Conservation (phyloP, 2,797 vertebrate genomes). For the Pagetopsis macropterus region DNA sequence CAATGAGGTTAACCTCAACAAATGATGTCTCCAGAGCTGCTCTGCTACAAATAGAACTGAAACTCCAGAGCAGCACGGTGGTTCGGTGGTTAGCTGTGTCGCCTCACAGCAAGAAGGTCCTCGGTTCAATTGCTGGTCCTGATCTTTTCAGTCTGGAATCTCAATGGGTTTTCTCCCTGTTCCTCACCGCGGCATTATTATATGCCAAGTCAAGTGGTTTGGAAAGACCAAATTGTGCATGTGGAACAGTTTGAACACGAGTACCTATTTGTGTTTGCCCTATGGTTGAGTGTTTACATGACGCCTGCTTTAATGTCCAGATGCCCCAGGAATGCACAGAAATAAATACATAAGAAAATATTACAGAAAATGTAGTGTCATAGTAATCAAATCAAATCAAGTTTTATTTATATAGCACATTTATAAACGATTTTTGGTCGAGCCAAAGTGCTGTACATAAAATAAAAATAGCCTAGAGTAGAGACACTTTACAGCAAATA, state of each 20-base stretch:
- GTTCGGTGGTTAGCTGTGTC: constrained; percentile 32
- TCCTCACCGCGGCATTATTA: constrained; percentile 6
- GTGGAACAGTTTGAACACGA: constrained; percentile 19
- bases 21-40: constrained; percentile 52
- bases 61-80: constrained; percentile 26
- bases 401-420: too few relatives aligned
- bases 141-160: constrained; percentile 30
- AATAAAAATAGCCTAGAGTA: too few relatives aligned
- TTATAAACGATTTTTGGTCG: too few relatives aligned
- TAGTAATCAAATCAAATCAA: too few relatives aligned
- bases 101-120: constrained; percentile 16
- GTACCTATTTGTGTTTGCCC: constrained; percentile 21
- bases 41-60: constrained; percentile 41
- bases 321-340: constrained; percentile 8
- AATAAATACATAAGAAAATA: constrained; percentile 14
- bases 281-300: constrained; percentile 27
- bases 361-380: background rate
- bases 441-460: too few relatives aligned
- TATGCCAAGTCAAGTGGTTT: constrained; percentile 38
- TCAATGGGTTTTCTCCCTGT: constrained; percentile 31
- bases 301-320: constrained; percentile 14
- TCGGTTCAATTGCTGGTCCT: constrained; percentile 32
- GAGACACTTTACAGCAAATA: too few relatives aligned
- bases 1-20: constrained; percentile 39
- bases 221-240: constrained; percentile 25